These are phyloP conservation scores for Acanthurus lineatus DNA, from an alignment of 2,797 vertebrate genomes.

Conservation along the genomic window DNA sequence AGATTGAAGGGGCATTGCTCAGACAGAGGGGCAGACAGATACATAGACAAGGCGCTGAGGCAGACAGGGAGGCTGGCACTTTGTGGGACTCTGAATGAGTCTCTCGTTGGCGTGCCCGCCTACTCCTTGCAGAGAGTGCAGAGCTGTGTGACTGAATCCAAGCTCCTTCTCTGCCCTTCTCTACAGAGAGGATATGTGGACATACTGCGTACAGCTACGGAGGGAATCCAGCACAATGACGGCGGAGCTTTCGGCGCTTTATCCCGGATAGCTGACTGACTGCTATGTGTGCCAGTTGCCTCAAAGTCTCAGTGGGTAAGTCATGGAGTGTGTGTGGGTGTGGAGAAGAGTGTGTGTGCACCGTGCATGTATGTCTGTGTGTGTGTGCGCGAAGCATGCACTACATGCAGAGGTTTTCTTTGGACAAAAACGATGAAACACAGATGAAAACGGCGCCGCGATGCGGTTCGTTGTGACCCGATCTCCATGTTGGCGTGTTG, in stretches of 20 bases:
- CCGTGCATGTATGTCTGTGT: not conserved
- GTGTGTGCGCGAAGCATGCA: constrained; percentile 32
- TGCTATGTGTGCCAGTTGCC: constrained; percentile 44
- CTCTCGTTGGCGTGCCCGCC: constrained; percentile 73
- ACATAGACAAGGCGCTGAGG: constrained; percentile 60
- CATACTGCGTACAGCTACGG: constrained; percentile 50
- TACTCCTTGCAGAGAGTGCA: constrained; percentile 79
- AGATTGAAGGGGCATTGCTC: constrained; percentile 56
- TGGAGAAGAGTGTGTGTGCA: constrained; percentile 44
- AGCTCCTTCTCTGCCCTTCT: constrained; percentile 80
- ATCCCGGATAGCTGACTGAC: constrained; percentile 39
- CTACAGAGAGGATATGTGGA: constrained; percentile 77
- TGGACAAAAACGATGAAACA: constrained; percentile 29
- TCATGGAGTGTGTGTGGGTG: constrained; percentile 56
- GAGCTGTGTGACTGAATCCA: constrained; percentile 80
- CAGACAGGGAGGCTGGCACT: constrained; percentile 76
- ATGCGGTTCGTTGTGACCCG: constrained; percentile 6
- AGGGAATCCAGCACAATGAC: constrained; percentile 49
- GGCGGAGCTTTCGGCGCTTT: constrained; percentile 39
- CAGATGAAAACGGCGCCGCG: constrained; percentile 18
- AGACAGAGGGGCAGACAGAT: constrained; percentile 64
- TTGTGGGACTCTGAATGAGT: constrained; percentile 77
- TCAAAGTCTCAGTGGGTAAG: constrained; percentile 75
- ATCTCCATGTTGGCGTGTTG: constrained; percentile 18
- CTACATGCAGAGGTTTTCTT: constrained; percentile 39